Percentiles rank a stretch among this genome's conserved stretches.
phyloP scores from a whole-genome alignment of 2,888 invertebrate species.

The Tetropium fuscum region DNA sequence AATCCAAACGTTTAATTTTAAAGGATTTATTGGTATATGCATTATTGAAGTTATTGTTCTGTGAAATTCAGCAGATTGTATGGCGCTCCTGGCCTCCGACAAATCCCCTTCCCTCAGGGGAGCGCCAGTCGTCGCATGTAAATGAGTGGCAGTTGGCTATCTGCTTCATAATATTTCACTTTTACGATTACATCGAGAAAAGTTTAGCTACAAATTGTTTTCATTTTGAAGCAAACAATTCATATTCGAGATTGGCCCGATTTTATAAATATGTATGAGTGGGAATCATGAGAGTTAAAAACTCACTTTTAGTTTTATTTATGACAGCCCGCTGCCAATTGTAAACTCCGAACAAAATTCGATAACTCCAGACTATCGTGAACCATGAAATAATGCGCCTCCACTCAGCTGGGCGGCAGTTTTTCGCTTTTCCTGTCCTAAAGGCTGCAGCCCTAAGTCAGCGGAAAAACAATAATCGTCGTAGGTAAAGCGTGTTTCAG shows the following conservation, averaged over 20 bases:
- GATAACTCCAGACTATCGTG: constrained; percentile 10
- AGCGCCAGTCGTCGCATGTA: constrained; percentile 40
- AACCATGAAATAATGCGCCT: background rate
- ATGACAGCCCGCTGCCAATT: constrained; percentile 36
- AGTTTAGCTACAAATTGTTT: constrained; percentile 39
- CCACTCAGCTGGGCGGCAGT: background rate
- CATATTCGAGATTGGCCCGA: constrained; percentile 39
- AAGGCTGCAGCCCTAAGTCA: too few relatives aligned
- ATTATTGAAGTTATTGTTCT: too few relatives aligned
- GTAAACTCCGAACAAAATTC: constrained; percentile 14
- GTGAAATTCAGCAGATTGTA: too few relatives aligned
- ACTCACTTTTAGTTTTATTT: constrained; percentile 44
- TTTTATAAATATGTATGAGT: constrained; percentile 49
- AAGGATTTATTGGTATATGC: too few relatives aligned
- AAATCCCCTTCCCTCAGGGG: background rate
- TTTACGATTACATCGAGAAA: constrained; percentile 38
- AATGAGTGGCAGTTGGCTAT: constrained; percentile 48
- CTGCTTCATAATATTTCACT: constrained; percentile 43
- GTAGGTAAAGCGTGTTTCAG: too few relatives aligned
- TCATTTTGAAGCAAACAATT: constrained; percentile 38
- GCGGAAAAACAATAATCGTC: too few relatives aligned
- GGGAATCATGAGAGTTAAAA: constrained; percentile 41
- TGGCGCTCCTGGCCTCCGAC: too few relatives aligned
- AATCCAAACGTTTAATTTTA: too few relatives aligned
- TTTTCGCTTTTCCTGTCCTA: constrained; percentile 4